Percentiles rank a stretch among this genome's conserved stretches.
Conservation (phyloP, 2,797 vertebrate genomes). For the Lacerta viridis region DNA sequence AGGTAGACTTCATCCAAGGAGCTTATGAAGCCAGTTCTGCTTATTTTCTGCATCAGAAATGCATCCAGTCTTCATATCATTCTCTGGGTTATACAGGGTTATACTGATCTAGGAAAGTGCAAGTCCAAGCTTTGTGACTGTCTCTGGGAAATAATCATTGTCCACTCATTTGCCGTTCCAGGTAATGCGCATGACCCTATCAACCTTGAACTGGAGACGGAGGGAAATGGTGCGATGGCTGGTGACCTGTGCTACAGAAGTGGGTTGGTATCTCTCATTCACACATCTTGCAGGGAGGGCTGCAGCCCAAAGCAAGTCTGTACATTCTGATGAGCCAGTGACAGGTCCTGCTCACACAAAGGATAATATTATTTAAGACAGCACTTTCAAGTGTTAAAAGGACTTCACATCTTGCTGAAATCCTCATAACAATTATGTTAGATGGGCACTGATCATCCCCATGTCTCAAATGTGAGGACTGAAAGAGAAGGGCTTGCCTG, state of each 20-base stretch:
- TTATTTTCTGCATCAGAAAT: background rate
- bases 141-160: background rate
- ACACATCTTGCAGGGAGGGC: background rate
- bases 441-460: background rate
- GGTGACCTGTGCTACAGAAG: slow-evolving; percentile 98
- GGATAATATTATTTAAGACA: background rate
- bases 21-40: background rate
- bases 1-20: background rate
- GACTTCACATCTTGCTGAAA: background rate
- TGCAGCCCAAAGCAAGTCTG: background rate
- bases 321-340: background rate
- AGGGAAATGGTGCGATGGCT: slow-evolving; percentile 99
- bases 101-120: background rate
- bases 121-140: background rate
- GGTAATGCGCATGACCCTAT: slow-evolving; percentile 99
- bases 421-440: background rate
- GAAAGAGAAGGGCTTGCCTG: background rate
- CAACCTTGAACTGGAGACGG: slow-evolving; percentile 97
- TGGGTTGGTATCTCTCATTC: slow-evolving; percentile 86
- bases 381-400: background rate
- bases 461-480: background rate
- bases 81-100: background rate
- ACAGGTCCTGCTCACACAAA: background rate
- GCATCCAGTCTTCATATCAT: background rate
- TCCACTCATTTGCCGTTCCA: slow-evolving; percentile 60